Base-by-base conservation (phyloP, 2,797 vertebrate genomes). In the Tenualosa thibaudeaui region DNA sequence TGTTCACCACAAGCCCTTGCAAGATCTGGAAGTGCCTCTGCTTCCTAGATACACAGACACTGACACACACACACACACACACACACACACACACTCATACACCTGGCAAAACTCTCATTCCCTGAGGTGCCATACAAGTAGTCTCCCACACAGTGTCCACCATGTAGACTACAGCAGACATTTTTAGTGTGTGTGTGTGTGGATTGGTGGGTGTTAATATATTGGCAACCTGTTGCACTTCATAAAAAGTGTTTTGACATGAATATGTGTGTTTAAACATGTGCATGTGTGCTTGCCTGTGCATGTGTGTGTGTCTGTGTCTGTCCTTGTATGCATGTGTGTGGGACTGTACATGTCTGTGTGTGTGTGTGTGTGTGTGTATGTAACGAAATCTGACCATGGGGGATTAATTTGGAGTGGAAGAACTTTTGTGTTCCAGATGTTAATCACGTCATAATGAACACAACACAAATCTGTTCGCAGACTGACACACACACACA, bases 371-470 rank as follows among this genome's bases (percentile, higher is more conserved):
- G 85, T 88, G 71, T 60, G 84, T 86, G 24, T 17, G 62, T 13
- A 8, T 56, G 62, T 40, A 40, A 5, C 89, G 89, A 89, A 93
- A 93, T 91, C 85, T 90, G 86, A 91, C 91, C 91, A 78, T 89
- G 10, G 0, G 81, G 92, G 92, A 93, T 93, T 91, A 93, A 89
- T 87, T 90, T 85, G n/a, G 87, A 91, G 91, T 85, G 91, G 90
- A 85, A 89, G 89, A 91, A 88, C 85, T 78, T 46, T 92, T 89
- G 90, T 90, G 89, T 90, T 93, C 89, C 91, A 93, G 91, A 94
- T 94, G 92, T 93, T 94, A 92, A 92, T 93, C 91, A 89, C 85
- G 50, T 92, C 90, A 93, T 92, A 90, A 91, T 92, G 87, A 88
- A 88, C 89, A 78, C 37, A 78, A 46, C 40, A 78, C 71, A 78